Evolutionary conservation across 1,140 invertebrate species (phyloP).

Genomic region (Antheraea pernyi): DNA sequence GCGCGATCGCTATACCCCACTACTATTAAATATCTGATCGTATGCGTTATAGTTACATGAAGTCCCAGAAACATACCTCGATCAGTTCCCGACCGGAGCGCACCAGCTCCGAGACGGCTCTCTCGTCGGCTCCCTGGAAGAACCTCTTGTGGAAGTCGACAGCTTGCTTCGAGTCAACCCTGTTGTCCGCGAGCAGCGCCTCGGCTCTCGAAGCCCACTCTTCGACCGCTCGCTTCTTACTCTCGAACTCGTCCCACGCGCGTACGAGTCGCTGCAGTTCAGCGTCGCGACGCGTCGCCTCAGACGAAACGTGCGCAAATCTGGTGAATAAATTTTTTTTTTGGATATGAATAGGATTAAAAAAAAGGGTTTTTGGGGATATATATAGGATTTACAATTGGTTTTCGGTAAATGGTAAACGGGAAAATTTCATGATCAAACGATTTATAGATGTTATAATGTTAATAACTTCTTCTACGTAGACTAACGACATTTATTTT

Average conservation of each 20-base stretch:
- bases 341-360: background rate
- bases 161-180: conserved; percentile 89
- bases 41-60: background rate
- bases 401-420: too few relatives aligned
- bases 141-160: conserved; percentile 91
- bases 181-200: conserved; percentile 88
- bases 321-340: conserved; percentile 49
- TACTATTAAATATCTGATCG: background rate
- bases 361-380: too few relatives aligned
- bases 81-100: conserved; percentile 90
- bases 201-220: conserved; percentile 94
- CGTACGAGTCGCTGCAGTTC: conserved; percentile 88
- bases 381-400: too few relatives aligned
- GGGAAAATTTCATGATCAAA: too few relatives aligned
- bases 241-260: conserved; percentile 92
- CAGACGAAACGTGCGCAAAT: conserved; percentile 87
- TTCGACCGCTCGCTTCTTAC: conserved; percentile 87
- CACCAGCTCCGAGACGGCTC: conserved; percentile 89
- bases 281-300: conserved; percentile 88
- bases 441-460: too few relatives aligned
- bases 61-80: conserved; percentile 48
- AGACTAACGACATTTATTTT: too few relatives aligned
- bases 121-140: conserved; percentile 91
- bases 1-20: too few relatives aligned
- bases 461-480: too few relatives aligned